phyloP scores from a whole-genome alignment of 2,113 vertebrate genomes.

The Mesoclemmys tuberculata region DNA sequence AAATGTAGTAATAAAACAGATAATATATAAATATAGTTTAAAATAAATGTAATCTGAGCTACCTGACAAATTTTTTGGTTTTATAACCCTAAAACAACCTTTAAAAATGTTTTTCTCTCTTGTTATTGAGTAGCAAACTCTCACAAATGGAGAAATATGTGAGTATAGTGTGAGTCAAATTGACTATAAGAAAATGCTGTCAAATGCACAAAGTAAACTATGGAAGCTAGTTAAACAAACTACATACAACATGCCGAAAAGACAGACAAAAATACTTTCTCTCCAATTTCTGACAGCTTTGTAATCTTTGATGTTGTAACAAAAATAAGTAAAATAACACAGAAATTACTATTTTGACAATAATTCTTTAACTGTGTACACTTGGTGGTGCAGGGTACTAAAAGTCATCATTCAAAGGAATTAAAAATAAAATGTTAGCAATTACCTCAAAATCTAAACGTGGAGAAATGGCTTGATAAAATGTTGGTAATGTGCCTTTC shows the following conservation, averaged over 20 bases:
- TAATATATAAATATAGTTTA: not conserved
- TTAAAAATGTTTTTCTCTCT: not conserved
- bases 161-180: not conserved
- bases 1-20: not conserved
- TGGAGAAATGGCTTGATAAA: not conserved
- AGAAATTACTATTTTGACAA: constrained; percentile 4
- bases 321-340: not conserved
- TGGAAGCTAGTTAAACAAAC: not conserved
- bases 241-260: not conserved
- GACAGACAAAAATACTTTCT: constrained; percentile 1
- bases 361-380: constrained; percentile 8
- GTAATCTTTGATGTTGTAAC: constrained; percentile 13
- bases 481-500: not conserved
- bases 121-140: not conserved
- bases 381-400: not conserved
- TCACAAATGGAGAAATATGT: not conserved
- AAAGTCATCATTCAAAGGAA: not conserved
- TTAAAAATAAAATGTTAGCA: not conserved
- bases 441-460: not conserved
- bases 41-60: not conserved
- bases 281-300: constrained; percentile 4
- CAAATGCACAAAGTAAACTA: constrained; percentile 32
- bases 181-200: not conserved
- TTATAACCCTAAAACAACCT: not conserved
- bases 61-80: fast-evolving